Conservation (phyloP, 2,888 invertebrate species). For the Noctua comes region DNA sequence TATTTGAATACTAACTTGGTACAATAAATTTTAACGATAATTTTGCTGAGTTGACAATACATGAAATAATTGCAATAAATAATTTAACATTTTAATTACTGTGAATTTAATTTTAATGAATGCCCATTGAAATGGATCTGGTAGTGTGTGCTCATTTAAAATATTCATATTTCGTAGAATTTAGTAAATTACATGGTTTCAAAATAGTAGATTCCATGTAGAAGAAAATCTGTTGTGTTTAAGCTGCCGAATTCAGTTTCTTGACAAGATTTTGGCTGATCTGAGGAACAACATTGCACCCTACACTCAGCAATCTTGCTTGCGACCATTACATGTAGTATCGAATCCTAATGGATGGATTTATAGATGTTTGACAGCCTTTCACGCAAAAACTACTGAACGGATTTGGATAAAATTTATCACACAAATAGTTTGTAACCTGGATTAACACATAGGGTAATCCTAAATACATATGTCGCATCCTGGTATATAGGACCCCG, state of each 20-base stretch:
- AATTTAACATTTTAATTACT: neutral
- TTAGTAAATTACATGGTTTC: neutral
- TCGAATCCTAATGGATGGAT: too few relatives aligned
- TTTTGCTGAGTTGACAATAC: neutral
- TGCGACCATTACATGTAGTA: too few relatives aligned
- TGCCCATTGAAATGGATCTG: neutral
- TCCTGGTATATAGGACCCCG: too few relatives aligned
- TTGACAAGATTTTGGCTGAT: neutral
- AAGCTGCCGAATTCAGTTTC: too few relatives aligned
- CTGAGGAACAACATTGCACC: neutral
- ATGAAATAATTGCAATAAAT: neutral
- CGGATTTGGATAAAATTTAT: too few relatives aligned
- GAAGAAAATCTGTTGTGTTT: too few relatives aligned
- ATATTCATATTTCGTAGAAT: neutral
- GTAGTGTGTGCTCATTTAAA: neutral
- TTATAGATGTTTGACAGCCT: too few relatives aligned
- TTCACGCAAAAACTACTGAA: too few relatives aligned
- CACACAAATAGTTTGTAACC: too few relatives aligned
- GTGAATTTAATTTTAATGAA: neutral
- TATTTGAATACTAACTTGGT: neutral
- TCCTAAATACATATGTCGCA: too few relatives aligned
- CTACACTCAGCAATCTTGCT: too few relatives aligned
- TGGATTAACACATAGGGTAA: too few relatives aligned
- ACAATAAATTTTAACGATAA: slow-evolving; percentile 2
- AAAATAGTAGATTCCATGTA: neutral